Percentiles rank a stretch among this genome's conserved stretches.
Conservation (phyloP, 1,140 invertebrate species). For the Pristionchus pacificus region DNA sequence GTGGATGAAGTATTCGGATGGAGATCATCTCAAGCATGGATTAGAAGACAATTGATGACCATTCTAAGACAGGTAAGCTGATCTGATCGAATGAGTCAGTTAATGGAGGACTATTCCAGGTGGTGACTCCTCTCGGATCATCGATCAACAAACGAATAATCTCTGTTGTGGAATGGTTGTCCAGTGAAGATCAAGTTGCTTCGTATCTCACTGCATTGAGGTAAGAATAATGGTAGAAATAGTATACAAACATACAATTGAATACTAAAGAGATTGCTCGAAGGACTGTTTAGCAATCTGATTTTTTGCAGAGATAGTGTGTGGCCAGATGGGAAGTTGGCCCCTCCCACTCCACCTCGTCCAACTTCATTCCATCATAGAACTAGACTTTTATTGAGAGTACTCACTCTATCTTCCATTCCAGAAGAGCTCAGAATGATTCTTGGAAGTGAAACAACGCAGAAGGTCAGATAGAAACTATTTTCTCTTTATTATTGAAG, state of each 20-base stretch:
- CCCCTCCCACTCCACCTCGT: conserved; percentile 45
- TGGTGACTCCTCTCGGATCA: conserved; percentile 74
- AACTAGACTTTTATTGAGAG: conserved; percentile 46
- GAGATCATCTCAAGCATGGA: conserved; percentile 79
- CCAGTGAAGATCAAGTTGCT: conserved; percentile 81
- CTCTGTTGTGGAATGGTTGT: conserved; percentile 81
- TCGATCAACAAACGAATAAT: conserved; percentile 83
- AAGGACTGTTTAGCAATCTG: not conserved
- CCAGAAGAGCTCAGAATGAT: conserved; percentile 83
- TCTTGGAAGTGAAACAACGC: conserved; percentile 81
- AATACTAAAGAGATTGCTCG: conserved; percentile 18
- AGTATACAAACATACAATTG: not conserved
- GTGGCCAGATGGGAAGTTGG: conserved; percentile 60
- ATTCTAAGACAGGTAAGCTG: conserved; percentile 72
- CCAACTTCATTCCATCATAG: conserved; percentile 44
- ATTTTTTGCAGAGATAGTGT: conserved; percentile 58
- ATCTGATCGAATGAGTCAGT: not conserved
- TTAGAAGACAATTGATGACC: conserved; percentile 74
- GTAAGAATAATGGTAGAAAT: conserved; percentile 62
- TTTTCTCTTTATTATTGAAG: conserved; percentile 10
- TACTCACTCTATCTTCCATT: conserved; percentile 57
- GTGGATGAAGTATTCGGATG: conserved; percentile 89
- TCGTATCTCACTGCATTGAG: conserved; percentile 80
- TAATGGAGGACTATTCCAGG: not conserved
- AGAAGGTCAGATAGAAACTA: conserved; percentile 58